Percentiles rank a stretch among this genome's conserved stretches.
These are phyloP conservation scores for Microctonus brassicae DNA, from an alignment of 2,888 invertebrate species.

Conservation along the genomic window DNA sequence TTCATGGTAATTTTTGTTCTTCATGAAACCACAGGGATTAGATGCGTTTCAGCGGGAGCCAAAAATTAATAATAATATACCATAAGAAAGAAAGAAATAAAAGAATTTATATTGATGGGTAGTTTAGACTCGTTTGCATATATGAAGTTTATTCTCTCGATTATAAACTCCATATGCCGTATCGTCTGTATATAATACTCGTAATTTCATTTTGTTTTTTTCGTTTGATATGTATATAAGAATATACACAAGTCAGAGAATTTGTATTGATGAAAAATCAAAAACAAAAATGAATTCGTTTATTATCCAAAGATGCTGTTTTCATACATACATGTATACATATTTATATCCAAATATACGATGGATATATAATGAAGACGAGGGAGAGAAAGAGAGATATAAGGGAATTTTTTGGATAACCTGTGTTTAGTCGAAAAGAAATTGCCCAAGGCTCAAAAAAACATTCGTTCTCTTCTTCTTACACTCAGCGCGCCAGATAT, in stretches of 20 bases:
- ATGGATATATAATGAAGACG: constrained; percentile 49
- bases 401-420: constrained; percentile 57
- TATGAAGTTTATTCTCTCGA: not conserved
- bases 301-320: too few relatives aligned
- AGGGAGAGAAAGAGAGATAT: too few relatives aligned
- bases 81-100: not conserved
- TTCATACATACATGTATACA: not conserved
- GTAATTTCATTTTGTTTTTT: too few relatives aligned
- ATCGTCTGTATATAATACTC: too few relatives aligned
- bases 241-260: too few relatives aligned
- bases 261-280: too few relatives aligned
- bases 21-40: not conserved
- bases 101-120: not conserved
- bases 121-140: constrained; percentile 5
- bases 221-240: too few relatives aligned
- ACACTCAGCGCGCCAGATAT: not conserved
- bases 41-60: not conserved
- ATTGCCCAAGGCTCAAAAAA: constrained; percentile 7
- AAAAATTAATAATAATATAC: constrained; percentile 13
- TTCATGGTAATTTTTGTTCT: not conserved
- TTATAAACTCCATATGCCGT: not conserved
- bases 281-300: too few relatives aligned
- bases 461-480: not conserved
- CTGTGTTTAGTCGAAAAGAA: constrained; percentile 62
- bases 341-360: not conserved